Evolutionary conservation across 2,888 invertebrate species (phyloP).

Genomic region (Athalia circularis): DNA sequence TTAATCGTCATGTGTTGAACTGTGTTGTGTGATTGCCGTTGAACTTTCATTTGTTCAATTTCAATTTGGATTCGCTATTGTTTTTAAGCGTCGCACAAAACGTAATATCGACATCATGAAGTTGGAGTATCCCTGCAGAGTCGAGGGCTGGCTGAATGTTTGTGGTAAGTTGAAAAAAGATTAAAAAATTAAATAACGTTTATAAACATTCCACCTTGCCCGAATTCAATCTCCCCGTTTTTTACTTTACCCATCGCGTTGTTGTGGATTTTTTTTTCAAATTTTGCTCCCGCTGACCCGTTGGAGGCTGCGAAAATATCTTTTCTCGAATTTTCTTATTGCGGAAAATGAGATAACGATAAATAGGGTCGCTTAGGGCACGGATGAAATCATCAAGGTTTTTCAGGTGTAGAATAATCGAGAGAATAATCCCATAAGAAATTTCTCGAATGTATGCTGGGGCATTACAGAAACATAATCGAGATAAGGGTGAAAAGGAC

Average conservation of each 20-base stretch:
- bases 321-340: too few species aligned
- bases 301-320: too few species aligned
- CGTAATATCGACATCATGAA: constrained; percentile 63
- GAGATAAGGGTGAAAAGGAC: too few species aligned
- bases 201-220: background rate
- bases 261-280: too few species aligned
- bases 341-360: too few species aligned
- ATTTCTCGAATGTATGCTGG: too few species aligned
- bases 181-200: background rate
- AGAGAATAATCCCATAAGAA: too few species aligned
- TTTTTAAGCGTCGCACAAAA: background rate
- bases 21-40: constrained; percentile 9
- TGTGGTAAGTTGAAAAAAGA: constrained; percentile 74
- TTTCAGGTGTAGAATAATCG: too few species aligned
- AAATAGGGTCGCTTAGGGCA: too few species aligned
- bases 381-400: too few species aligned
- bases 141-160: constrained; percentile 79
- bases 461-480: too few species aligned
- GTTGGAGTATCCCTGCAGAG: constrained; percentile 77
- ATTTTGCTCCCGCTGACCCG: background rate
- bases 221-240: too few species aligned
- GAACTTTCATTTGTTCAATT: constrained; percentile 12
- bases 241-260: background rate
- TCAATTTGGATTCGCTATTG: constrained; percentile 15
- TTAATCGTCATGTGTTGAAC: constrained; percentile 3